These are phyloP conservation scores for Meloidogyne floridensis DNA, from an alignment of 1,140 invertebrate genomes.

Conservation along the genomic window DNA sequence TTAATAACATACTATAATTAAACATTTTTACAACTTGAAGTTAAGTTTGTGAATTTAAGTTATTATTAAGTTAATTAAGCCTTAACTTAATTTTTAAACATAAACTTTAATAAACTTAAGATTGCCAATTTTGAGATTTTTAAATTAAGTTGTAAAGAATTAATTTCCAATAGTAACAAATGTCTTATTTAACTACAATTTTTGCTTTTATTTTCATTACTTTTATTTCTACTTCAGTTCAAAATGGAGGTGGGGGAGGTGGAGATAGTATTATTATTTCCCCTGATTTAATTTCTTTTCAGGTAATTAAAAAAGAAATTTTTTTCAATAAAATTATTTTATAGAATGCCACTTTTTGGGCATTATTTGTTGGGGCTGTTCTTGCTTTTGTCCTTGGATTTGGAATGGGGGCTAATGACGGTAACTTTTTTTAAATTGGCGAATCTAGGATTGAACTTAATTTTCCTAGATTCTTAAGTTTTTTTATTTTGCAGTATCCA, in stretches of 20 bases:
- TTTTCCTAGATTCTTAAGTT: not conserved
- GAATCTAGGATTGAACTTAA: too few species aligned
- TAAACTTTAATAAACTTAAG: not conserved
- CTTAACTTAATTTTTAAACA: too few species aligned
- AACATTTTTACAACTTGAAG: too few species aligned
- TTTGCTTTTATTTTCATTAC: not conserved
- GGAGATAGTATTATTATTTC: not conserved
- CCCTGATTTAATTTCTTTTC: not conserved
- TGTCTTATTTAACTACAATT: not conserved
- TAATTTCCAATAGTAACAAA: not conserved
- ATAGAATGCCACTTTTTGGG: not conserved
- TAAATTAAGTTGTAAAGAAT: not conserved
- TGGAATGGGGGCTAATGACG: slow-evolving; percentile 18
- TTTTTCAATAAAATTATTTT: not conserved
- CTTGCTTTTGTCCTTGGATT: slow-evolving; percentile 2
- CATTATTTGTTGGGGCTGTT: slow-evolving; percentile 1
- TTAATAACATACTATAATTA: too few species aligned
- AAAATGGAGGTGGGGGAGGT: not conserved
- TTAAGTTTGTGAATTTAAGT: too few species aligned
- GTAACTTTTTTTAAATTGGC: slow-evolving; percentile 70
- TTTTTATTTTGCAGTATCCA: slow-evolving; percentile 3
- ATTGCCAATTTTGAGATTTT: not conserved
- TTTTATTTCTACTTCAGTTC: not conserved
- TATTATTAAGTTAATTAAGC: too few species aligned
- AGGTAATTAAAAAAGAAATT: not conserved